A percentile compares a stretch with the other conserved stretches of the same genome.
These are phyloP conservation scores for Litocranius walleri DNA, from an alignment of 2,113 vertebrate species.

Conservation along the genomic window DNA sequence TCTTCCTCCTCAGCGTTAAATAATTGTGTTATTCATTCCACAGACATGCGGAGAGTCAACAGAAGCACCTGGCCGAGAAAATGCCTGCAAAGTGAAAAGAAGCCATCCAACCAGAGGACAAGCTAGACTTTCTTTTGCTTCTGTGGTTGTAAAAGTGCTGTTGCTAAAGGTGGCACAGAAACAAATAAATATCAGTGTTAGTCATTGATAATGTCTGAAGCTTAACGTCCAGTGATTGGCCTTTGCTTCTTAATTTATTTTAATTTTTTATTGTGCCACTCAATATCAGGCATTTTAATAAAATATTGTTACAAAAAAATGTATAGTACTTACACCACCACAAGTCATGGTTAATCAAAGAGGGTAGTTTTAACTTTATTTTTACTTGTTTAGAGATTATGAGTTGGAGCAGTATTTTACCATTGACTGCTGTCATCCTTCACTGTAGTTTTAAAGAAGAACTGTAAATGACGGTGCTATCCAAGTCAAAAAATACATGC, in stretches of 20 bases:
- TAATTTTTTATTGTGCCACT: conserved; percentile 92
- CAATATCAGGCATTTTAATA: conserved; percentile 92
- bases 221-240: conserved; percentile 96
- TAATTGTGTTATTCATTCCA: not conserved
- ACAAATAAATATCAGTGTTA: conserved; percentile 84
- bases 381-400: conserved; percentile 84
- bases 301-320: conserved; percentile 82
- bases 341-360: conserved; percentile 78
- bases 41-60: conserved; percentile 98
- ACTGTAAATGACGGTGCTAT: conserved; percentile 97
- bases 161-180: conserved; percentile 78
- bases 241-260: conserved; percentile 96
- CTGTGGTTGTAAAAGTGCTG: conserved; percentile 85
- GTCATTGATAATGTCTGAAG: conserved; percentile 91
- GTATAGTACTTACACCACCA: conserved; percentile 89
- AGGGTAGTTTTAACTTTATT: conserved; percentile 87
- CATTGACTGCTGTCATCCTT: conserved; percentile 91
- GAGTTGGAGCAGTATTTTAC: conserved; percentile 90
- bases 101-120: conserved; percentile 71
- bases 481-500: conserved; percentile 91
- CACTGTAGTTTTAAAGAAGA: conserved; percentile 95
- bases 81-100: conserved; percentile 92
- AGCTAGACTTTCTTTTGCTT: conserved; percentile 85
- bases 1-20: not conserved
- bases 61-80: conserved; percentile 98